Percentiles rank a stretch among this genome's conserved stretches.
phyloP scores from a whole-genome alignment of 1,140 invertebrate genomes.

The Diachasma alloeum region DNA sequence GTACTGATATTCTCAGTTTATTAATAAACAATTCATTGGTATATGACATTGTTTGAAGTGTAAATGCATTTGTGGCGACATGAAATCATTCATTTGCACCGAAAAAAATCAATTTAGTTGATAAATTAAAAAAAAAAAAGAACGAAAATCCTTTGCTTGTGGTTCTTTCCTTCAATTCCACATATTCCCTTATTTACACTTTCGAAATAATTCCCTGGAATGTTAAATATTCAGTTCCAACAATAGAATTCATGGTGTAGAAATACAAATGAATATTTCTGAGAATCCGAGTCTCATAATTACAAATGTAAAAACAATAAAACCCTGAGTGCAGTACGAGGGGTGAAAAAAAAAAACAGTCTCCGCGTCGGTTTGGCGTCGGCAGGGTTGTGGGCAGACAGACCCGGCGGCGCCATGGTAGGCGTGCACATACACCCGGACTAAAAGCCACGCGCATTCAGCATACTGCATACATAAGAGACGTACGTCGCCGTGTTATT shows the following conservation, averaged over 20 bases:
- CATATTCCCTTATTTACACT: no score
- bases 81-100: no score
- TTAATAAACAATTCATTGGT: neutral
- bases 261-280: no score
- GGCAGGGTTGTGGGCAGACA: neutral
- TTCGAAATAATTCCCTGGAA: neutral
- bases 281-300: neutral
- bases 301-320: neutral
- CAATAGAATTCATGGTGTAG: no score
- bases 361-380: constrained; percentile 5
- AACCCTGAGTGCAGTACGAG: neutral
- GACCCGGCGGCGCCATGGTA: constrained; percentile 17
- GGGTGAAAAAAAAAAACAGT: neutral
- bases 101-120: no score
- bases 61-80: no score
- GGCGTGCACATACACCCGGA: neutral
- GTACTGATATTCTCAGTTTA: neutral
- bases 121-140: no score
- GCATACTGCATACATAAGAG: neutral
- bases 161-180: no score
- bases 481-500: neutral
- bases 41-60: neutral
- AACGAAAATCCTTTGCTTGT: no score
- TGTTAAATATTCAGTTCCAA: neutral
- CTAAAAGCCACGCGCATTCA: neutral